Base-by-base conservation (phyloP, 2,797 vertebrate species). In the Rhabdophis nuchalis region DNA sequence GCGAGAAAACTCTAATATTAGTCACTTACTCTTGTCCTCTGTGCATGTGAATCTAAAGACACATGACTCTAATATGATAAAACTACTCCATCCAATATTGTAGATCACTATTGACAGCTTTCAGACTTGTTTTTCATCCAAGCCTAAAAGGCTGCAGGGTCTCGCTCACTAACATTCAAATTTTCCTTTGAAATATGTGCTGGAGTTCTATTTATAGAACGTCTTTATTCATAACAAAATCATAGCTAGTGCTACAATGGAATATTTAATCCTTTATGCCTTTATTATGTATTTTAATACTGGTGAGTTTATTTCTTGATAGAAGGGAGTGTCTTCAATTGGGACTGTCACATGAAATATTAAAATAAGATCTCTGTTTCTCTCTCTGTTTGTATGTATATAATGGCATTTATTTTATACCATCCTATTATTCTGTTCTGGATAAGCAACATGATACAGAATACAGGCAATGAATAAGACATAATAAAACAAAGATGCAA, bases 221-320 rank as follows among this genome's bases (percentile, higher is more conserved):
- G 94, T 95, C 90, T 95, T 96, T 90, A 96, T 94, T 94, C 29
- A 57, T 68, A 95, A 89, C 61, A 93, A 97, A 95, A 92, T 93
- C 90, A 95, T 93, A 87, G 16, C 88, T 89, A 91, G 95, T 94
- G 89, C 94, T 88, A 95, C 89, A 95, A 94, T 16, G 93, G 64
- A 96, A 92, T 95, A 96, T 88, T 93, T 95, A 94, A 89, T 82
- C 77, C 91, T 96, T 95, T 93, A 96, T 87, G 82, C 36, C 88
- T 91, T n/a, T n/a, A n/a, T n/a, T n/a, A n/a, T n/a, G n/a, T 92
- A 72, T 90, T 95, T 94, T 95, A 95, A 94, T 95, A 96, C 93
- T 93, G 93, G 93, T 93, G 1, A 89, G 94, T 60, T n/a, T 93
- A 86, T 92, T 92, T 91, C 91, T 95, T 89, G 92, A 95, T 92